Percentiles rank a stretch among this genome's conserved stretches.
Conservation (phyloP, 2,113 vertebrate genomes). For the Nothocercus julius region DNA sequence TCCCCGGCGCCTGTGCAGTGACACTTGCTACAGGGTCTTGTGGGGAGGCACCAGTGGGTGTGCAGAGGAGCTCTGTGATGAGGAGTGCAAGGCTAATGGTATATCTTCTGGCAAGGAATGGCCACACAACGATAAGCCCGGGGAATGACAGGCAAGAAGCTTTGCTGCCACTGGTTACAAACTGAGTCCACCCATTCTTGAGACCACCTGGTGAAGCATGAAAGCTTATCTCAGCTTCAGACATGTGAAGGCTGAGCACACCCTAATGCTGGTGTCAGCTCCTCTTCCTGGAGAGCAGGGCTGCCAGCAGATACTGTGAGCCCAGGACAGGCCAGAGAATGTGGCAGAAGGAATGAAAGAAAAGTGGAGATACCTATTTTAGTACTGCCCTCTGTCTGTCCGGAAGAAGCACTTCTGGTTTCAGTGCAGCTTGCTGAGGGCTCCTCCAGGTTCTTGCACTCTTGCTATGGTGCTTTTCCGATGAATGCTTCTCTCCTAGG, state of each 20-base stretch:
- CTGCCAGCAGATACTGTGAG: background rate
- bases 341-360: too few species aligned
- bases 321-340: background rate
- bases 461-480: background rate
- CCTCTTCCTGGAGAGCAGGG: background rate
- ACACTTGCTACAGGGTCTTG: background rate
- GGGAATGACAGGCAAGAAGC: background rate
- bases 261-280: background rate
- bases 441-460: background rate
- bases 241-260: background rate
- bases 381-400: background rate
- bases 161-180: background rate
- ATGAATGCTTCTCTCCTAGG: background rate
- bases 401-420: background rate
- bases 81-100: too few species aligned
- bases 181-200: background rate
- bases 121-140: background rate
- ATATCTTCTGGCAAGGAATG: background rate
- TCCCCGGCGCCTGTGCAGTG: background rate
- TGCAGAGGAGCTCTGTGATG: background rate
- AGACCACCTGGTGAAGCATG: background rate
- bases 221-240: background rate
- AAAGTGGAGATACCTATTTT: background rate
- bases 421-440: background rate
- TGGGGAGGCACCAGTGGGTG: accelerated